A percentile compares a stretch with the other conserved stretches of the same genome.
phyloP scores from a whole-genome alignment of 1,140 invertebrate species.

The Eueides isabella region DNA sequence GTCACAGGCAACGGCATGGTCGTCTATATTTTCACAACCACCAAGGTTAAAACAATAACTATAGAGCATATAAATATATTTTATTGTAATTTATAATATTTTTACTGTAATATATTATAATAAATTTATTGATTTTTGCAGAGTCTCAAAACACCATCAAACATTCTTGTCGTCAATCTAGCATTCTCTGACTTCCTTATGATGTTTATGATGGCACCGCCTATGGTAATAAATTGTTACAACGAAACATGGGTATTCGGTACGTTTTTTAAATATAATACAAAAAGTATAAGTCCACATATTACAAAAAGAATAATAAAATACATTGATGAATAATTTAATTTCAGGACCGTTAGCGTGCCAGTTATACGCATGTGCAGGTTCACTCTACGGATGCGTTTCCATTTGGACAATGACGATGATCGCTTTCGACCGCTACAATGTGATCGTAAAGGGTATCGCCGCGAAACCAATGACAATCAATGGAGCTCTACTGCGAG shows the following conservation, averaged over 20 bases:
- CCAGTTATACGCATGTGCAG: constrained; percentile 90
- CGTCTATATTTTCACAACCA: constrained; percentile 90
- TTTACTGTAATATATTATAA: not conserved
- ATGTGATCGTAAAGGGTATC: constrained; percentile 92
- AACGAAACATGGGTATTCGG: constrained; percentile 93
- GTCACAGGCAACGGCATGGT: constrained; percentile 92
- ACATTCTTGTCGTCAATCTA: constrained; percentile 92
- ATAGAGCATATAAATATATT: not conserved
- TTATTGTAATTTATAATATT: not conserved
- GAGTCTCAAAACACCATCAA: constrained; percentile 90
- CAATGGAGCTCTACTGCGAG: constrained; percentile 85
- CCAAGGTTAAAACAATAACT: constrained; percentile 61
- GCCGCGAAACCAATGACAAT: constrained; percentile 87
- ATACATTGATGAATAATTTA: not conserved
- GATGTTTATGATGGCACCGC: constrained; percentile 92
- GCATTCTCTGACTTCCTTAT: constrained; percentile 94
- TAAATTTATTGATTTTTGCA: constrained; percentile 42
- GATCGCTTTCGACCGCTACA: constrained; percentile 93
- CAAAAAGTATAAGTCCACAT: not conserved
- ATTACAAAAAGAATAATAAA: not conserved
- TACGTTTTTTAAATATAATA: constrained; percentile 54
- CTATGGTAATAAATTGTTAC: constrained; percentile 94
- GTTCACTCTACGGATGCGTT: constrained; percentile 90
- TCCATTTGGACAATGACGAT: constrained; percentile 94
- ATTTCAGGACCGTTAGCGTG: constrained; percentile 88